phyloP scores from a whole-genome alignment of 2,888 invertebrate species.

The Agriopis leucophaearia region DNA sequence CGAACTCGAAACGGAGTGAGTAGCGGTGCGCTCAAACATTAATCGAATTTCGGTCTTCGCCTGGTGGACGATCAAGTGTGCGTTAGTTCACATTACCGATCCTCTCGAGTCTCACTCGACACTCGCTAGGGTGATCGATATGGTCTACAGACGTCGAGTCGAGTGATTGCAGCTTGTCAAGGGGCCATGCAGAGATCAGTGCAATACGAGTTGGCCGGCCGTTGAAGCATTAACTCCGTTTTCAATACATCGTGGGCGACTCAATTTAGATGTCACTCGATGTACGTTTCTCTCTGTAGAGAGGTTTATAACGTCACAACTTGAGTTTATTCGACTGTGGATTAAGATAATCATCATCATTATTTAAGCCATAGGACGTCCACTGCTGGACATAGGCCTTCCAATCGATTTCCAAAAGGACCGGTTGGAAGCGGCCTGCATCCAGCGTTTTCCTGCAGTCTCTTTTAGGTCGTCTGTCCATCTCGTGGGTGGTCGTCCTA shows the following conservation, averaged over 20 bases:
- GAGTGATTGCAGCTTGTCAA: constrained; percentile 75
- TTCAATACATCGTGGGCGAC: constrained; percentile 46
- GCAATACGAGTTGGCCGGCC: constrained; percentile 52
- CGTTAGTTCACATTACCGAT: constrained; percentile 76
- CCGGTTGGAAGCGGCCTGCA: too few species aligned
- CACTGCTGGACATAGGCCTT: too few species aligned
- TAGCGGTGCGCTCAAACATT: constrained; percentile 73
- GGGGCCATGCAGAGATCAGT: constrained; percentile 58
- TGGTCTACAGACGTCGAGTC: constrained; percentile 72
- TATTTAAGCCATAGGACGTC: too few species aligned
- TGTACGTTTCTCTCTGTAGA: not conserved
- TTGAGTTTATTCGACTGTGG: not conserved
- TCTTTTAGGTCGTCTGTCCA: too few species aligned
- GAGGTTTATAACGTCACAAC: not conserved
- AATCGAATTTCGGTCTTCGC: constrained; percentile 81
- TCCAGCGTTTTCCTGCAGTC: too few species aligned
- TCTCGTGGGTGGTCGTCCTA: too few species aligned
- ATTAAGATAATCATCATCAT: too few species aligned
- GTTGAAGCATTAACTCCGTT: constrained; percentile 53
- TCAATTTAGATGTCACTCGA: constrained; percentile 36
- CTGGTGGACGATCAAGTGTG: constrained; percentile 73
- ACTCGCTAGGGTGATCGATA: constrained; percentile 73
- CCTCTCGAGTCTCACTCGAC: constrained; percentile 73
- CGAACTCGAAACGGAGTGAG: constrained; percentile 69
- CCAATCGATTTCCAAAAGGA: too few species aligned